Percentiles rank a stretch among this genome's conserved stretches.
These are phyloP conservation scores for Choloepus didactylus DNA, from an alignment of 2,797 vertebrate species.

Conservation along the genomic window DNA sequence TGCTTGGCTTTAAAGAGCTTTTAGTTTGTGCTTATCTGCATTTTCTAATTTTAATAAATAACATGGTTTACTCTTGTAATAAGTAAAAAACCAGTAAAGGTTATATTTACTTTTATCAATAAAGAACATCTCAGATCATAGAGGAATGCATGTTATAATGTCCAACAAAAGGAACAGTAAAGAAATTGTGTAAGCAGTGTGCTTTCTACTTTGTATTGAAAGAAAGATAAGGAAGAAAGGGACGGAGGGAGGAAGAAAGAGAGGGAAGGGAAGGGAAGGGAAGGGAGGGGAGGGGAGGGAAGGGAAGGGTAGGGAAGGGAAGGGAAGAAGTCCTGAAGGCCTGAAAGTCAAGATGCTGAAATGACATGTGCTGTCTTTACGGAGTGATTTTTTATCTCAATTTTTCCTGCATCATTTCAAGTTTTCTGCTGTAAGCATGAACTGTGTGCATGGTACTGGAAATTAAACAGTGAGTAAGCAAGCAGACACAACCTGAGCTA, in stretches of 20 bases:
- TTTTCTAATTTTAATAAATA: conserved; percentile 28
- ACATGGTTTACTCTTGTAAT: not conserved
- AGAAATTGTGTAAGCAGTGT: not conserved
- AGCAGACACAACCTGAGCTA: not conserved
- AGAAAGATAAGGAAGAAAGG: rapidly evolving
- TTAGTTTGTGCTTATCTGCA: conserved; percentile 25
- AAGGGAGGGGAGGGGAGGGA: too few relatives aligned
- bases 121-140: conserved; percentile 11
- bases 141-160: not conserved
- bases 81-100: not conserved
- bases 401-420: not conserved
- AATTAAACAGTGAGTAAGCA: not conserved
- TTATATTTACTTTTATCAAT: not conserved
- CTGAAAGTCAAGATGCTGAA: not conserved
- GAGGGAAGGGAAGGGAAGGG: too few relatives aligned
- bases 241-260: too few relatives aligned
- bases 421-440: not conserved
- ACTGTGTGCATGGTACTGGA: not conserved
- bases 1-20: not conserved
- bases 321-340: not conserved
- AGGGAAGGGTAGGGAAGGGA: too few relatives aligned
- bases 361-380: not conserved
- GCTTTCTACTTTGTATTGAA: not conserved
- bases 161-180: not conserved
- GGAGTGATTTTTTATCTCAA: not conserved